phyloP scores from a whole-genome alignment of 2,888 invertebrate species.

The Diadegma fenestrale region DNA sequence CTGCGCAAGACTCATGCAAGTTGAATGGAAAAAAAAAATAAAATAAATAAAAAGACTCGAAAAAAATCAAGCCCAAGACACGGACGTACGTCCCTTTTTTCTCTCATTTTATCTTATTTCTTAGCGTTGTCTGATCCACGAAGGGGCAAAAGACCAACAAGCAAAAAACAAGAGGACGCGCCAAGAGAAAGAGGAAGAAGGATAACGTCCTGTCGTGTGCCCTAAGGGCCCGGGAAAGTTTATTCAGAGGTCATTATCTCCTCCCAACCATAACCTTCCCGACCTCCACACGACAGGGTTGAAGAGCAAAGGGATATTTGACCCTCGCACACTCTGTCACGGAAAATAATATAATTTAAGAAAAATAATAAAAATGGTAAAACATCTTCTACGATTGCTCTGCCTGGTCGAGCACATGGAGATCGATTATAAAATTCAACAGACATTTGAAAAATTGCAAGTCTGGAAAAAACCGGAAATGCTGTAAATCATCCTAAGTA shows the following conservation, averaged over 20 bases:
- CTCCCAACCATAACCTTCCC: slow-evolving; percentile 36
- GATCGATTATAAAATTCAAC: neutral
- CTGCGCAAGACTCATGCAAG: neutral
- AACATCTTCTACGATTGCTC: neutral
- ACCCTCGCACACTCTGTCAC: slow-evolving; percentile 12
- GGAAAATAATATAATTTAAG: neutral
- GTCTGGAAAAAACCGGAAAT: neutral
- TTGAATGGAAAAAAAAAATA: neutral
- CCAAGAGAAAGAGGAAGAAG: slow-evolving; percentile 37
- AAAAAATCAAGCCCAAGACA: slow-evolving; percentile 19
- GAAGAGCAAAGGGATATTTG: slow-evolving; percentile 41
- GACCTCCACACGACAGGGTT: slow-evolving; percentile 32
- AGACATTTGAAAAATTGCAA: neutral
- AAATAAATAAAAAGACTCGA: neutral
- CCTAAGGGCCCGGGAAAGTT: slow-evolving; percentile 26
- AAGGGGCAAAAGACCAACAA: slow-evolving; percentile 28
- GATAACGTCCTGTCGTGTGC: slow-evolving; percentile 43
- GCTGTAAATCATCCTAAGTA: neutral
- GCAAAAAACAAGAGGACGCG: neutral
- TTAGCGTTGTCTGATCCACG: slow-evolving; percentile 46
- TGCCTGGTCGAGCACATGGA: neutral
- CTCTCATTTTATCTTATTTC: slow-evolving; percentile 26
- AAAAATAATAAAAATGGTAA: neutral
- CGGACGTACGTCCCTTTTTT: slow-evolving; percentile 13
- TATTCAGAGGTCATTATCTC: slow-evolving; percentile 54